Conservation (phyloP, 2,113 vertebrate genomes). For the Microcebus jonahi region DNA sequence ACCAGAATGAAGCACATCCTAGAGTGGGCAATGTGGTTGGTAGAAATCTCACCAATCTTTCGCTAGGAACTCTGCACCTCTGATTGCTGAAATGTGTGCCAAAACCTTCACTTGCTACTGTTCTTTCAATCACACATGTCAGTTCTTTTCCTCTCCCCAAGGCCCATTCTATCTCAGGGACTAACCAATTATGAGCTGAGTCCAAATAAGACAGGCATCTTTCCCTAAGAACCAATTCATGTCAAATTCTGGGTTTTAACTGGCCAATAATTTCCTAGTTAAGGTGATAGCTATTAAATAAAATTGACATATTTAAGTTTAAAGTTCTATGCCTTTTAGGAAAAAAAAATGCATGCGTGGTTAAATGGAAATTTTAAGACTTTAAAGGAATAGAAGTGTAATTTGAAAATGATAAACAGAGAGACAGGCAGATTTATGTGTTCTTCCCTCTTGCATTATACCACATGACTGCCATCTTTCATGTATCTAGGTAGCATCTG, state of each 20-base stretch:
- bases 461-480: neutral
- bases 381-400: neutral
- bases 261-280: neutral
- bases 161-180: neutral
- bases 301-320: neutral
- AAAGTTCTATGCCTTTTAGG: neutral
- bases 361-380: neutral
- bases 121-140: neutral
- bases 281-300: neutral
- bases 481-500: neutral
- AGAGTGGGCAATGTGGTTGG: neutral
- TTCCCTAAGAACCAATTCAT: neutral
- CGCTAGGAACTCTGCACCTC: neutral
- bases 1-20: neutral
- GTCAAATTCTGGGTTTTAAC: neutral
- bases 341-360: neutral
- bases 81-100: neutral
- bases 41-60: neutral
- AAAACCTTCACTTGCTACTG: neutral
- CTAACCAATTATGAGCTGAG: neutral
- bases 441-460: neutral
- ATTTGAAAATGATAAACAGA: neutral
- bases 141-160: neutral
- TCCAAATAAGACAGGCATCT: neutral
- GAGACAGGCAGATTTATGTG: neutral